phyloP scores from a whole-genome alignment of 2,888 invertebrate genomes.

The Drosophila gaucha region DNA sequence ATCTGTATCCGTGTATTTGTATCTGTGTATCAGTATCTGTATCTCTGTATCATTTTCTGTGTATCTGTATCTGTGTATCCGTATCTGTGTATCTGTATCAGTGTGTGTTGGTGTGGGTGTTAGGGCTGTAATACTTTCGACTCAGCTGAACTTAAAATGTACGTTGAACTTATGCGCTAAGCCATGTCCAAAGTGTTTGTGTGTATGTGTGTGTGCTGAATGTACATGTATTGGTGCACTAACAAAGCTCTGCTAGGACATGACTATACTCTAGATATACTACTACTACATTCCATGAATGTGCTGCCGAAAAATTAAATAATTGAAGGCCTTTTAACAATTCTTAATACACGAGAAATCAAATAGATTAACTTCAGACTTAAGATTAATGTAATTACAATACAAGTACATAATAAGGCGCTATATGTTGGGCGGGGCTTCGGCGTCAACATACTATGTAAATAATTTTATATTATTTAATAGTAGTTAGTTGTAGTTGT shows the following conservation, averaged over 20 bases:
- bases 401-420: conserved; percentile 50
- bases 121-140: conserved; percentile 65
- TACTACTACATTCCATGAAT: conserved; percentile 40
- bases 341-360: conserved; percentile 32
- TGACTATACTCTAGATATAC: conserved; percentile 37
- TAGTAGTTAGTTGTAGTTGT: conserved; percentile 15
- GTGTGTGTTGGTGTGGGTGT: conserved; percentile 22
- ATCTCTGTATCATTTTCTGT: conserved; percentile 12
- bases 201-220: conserved; percentile 20
- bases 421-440: conserved; percentile 40
- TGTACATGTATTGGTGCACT: conserved; percentile 33
- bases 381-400: conserved; percentile 42
- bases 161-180: conserved; percentile 41
- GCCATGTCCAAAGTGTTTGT: conserved; percentile 35
- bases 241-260: conserved; percentile 45
- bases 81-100: neutral
- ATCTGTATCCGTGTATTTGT: conserved; percentile 27
- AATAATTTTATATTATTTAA: conserved; percentile 38
- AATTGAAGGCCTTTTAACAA: conserved; percentile 34
- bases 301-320: conserved; percentile 34
- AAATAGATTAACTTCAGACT: conserved; percentile 36
- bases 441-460: conserved; percentile 36
- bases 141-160: conserved; percentile 44
- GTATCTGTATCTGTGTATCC: conserved; percentile 16
- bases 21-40: neutral